These are phyloP conservation scores for Leptura quadrifasciata DNA, from an alignment of 2,888 invertebrate genomes.

Conservation along the genomic window DNA sequence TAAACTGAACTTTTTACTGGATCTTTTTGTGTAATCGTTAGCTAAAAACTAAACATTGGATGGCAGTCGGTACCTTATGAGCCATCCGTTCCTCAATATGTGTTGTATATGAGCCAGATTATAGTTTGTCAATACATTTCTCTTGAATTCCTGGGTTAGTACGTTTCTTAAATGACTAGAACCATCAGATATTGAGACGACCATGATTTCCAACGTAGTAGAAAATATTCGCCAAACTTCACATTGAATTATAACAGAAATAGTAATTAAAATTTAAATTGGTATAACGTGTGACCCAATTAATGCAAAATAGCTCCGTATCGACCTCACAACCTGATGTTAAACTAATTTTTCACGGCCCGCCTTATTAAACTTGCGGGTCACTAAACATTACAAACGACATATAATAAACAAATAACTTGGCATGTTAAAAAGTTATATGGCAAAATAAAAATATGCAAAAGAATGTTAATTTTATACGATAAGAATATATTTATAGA, in stretches of 20 bases:
- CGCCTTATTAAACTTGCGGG: not conserved
- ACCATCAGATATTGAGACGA: not conserved
- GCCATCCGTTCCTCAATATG: no score
- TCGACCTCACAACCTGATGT: not conserved
- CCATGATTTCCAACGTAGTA: not conserved
- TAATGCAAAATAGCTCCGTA: not conserved
- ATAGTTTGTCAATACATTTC: no score
- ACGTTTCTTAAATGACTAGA: no score
- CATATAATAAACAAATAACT: constrained; percentile 12
- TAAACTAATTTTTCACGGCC: not conserved
- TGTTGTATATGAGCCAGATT: no score
- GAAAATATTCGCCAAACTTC: not conserved
- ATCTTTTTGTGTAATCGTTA: no score
- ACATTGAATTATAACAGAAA: not conserved
- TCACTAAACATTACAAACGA: constrained; percentile 1
- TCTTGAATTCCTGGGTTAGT: no score
- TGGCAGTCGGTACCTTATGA: no score
- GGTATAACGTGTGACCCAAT: not conserved
- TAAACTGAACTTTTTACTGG: no score
- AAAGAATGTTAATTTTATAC: constrained; percentile 12
- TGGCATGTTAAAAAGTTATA: constrained; percentile 9
- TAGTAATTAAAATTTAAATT: constrained; percentile 4
- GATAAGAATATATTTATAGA: constrained; percentile 21
- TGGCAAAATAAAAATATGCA: constrained; percentile 20
- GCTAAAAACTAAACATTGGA: no score